Conservation (phyloP, 2,888 invertebrate species). For the Tipula helvola region DNA sequence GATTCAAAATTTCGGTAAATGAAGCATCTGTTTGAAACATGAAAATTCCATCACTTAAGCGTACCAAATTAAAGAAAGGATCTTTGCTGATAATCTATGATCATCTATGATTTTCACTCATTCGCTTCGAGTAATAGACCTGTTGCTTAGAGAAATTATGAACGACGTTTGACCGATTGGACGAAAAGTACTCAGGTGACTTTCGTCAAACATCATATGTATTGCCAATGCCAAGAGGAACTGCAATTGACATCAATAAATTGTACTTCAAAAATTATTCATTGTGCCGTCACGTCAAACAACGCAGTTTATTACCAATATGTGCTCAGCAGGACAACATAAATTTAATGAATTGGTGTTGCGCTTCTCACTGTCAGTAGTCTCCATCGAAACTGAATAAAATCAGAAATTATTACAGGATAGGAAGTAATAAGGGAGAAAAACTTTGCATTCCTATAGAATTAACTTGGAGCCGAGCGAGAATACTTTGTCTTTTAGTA, state of each 20-base stretch:
- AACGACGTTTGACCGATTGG: background rate
- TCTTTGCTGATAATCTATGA: background rate
- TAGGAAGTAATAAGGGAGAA: no score
- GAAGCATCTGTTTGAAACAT: background rate
- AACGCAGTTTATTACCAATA: background rate
- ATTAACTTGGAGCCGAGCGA: no score
- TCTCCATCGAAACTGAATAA: no score
- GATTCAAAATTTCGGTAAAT: background rate
- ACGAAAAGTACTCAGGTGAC: no score
- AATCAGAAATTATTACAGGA: no score
- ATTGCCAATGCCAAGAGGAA: background rate
- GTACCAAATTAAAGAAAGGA: background rate
- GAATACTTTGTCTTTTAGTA: no score
- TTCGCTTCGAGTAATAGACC: no score
- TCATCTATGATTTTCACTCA: background rate
- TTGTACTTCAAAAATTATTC: background rate
- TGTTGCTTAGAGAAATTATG: background rate
- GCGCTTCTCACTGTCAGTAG: no score
- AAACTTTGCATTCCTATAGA: no score
- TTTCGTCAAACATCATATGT: background rate
- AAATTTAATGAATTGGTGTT: no score
- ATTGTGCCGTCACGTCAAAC: background rate
- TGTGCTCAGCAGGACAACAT: background rate
- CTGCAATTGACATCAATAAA: no score
- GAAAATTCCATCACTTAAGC: background rate